Conservation (phyloP, 37 sponge, comb jelly and placozoan genomes). For the Axinella damicornis region DNA sequence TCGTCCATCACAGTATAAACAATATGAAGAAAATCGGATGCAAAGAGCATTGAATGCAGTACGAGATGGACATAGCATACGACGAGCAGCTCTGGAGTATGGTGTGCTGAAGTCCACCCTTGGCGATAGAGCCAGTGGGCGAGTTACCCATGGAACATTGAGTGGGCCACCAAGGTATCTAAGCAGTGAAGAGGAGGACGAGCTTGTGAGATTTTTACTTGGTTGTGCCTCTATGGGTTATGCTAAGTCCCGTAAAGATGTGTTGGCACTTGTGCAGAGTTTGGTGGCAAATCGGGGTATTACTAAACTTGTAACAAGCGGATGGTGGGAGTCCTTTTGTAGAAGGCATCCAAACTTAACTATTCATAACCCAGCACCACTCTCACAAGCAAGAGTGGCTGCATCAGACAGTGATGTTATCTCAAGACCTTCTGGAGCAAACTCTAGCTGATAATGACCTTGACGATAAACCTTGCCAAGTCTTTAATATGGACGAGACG, state of each 20-base stretch:
- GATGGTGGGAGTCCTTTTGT: constrained; percentile 50
- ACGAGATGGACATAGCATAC: background rate
- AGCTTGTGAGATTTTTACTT: background rate
- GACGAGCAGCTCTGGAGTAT: constrained; percentile 7
- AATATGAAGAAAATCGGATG: background rate
- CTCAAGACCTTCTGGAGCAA: constrained; percentile 32
- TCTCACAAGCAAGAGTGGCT: constrained; percentile 42
- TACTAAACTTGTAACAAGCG: background rate
- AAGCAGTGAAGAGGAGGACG: background rate
- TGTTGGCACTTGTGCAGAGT: constrained; percentile 9
- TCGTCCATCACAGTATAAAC: background rate
- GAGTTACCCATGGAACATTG: constrained; percentile 5
- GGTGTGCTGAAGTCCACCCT: constrained; percentile 33
- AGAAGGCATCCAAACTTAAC: constrained; percentile 44
- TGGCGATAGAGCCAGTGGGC: constrained; percentile 20
- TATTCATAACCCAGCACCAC: constrained; percentile 22
- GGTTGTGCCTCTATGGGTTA: constrained; percentile 9
- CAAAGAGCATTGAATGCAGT: constrained; percentile 12
- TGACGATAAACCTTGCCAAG: constrained; percentile 33
- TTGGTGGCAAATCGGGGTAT: constrained; percentile 12
- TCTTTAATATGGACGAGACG: constrained; percentile 62
- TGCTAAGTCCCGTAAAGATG: constrained; percentile 18
- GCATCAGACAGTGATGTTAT: constrained; percentile 46
- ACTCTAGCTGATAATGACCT: constrained; percentile 46
- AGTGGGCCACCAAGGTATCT: constrained; percentile 13